Evolutionary conservation across 2,113 vertebrate species (phyloP), one percentile per base, ranked within the genome.

Genomic region (Scomber japonicus): DNA sequence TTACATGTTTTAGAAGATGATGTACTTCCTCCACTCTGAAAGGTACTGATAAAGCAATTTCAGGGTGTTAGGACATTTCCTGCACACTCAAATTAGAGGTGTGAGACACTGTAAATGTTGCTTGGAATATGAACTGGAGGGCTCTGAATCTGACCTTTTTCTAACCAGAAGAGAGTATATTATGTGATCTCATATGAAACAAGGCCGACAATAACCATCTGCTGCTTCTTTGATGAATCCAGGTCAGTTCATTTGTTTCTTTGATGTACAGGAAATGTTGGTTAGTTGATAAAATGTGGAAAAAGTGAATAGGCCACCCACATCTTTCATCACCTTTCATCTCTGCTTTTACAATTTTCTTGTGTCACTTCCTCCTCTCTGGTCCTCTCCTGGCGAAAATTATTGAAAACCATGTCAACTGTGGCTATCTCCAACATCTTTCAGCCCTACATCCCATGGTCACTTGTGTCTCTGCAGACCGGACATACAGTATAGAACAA

Each of bases 311-410:
- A 16, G 57, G 10, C 27, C 40, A 56, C 59, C 14, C 27, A 64
- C 49, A 63, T 24, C 55, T 72, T 67, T 48, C 27, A 71, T 63
- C 27, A 27, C 68, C 46, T 59, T 65, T 74, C 74, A 59, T 79
- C 57, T 63, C 51, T 64, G 59, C 64, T 10, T 50, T 40, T 59
- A 48, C 65, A 59, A 53, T 75, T 57, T 70, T 9, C 35, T 40
- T 9, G 9, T 40, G 35, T 75, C 70, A 65, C 60, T 17, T 70
- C 51, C 10, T 78, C 45, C 9, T 54, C 63, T 68, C 45, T 64
- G 57, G 51, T 30, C 3, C 14, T 70, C 64, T 74, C 63, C 56
- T n/a, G 62, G 45, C 53, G 19, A 74, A 66, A 78, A 63, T 40
- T 40, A 40, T 40, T 40, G 35, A 40, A 40, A 40, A 40, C 35